Conservation (phyloP, 2,113 vertebrate species). For the Plectropomus leopardus region DNA sequence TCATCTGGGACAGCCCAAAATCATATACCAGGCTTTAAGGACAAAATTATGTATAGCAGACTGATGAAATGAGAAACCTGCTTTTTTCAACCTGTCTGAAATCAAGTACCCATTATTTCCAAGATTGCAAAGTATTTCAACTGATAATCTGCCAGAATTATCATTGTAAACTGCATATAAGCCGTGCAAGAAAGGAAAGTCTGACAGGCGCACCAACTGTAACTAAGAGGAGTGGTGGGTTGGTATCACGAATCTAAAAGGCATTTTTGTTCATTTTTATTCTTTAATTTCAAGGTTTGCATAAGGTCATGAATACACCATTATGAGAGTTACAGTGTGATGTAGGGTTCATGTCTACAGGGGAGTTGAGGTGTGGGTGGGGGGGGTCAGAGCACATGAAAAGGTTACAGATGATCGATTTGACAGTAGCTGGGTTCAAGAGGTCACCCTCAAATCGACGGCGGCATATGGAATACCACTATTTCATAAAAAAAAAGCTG, state of each 20-base stretch:
- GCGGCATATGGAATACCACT: slow-evolving; percentile 52
- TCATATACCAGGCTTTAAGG: no score
- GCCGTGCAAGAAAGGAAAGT: not conserved
- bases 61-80: not conserved
- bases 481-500: slow-evolving; percentile 58
- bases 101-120: not conserved
- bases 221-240: not conserved
- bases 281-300: slow-evolving; percentile 33
- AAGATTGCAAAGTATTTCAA: not conserved
- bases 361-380: not conserved
- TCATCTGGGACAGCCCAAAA: no score
- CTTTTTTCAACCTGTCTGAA: not conserved
- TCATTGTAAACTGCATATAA: not conserved
- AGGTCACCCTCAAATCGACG: slow-evolving; percentile 72
- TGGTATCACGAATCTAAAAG: slow-evolving; percentile 6
- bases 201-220: not conserved
- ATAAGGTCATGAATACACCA: slow-evolving; percentile 54
- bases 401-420: slow-evolving; percentile 79
- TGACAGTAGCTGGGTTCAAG: slow-evolving; percentile 75
- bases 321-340: slow-evolving; percentile 49
- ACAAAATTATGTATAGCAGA: not conserved
- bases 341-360: slow-evolving; percentile 39
- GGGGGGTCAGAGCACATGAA: slow-evolving; percentile 49
- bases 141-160: not conserved
- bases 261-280: slow-evolving; percentile 31